Base-by-base conservation (phyloP, 2,888 invertebrate genomes). In the Ischnus inquisitorius region DNA sequence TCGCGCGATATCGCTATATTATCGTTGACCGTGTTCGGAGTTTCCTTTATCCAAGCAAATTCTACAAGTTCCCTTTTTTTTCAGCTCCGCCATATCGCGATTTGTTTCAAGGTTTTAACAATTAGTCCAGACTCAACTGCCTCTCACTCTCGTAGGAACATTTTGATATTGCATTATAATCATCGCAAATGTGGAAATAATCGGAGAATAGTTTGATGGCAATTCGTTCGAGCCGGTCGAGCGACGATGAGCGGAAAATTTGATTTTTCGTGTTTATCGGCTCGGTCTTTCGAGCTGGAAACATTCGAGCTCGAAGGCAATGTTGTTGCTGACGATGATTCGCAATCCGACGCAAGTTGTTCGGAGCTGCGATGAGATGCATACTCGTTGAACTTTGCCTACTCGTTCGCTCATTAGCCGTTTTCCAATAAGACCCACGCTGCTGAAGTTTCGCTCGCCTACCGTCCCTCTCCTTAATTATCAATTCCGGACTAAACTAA, bases 1-100 rank as follows among this genome's bases (percentile, higher is more conserved):
- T 80, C 71, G 43, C 22, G 8, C 41, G 68, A 16, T 78, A 51
- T 71, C 51, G 25, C 48, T 67, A 51, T 64, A 62, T 72, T 69
- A 72, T 68, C 67, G 77, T 83, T 83, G 79, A 83, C 83, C 80
- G 77, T 83, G 72, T 80, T 83, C 72, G 41, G 48, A 60, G 67
- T 77, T 80, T 83, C 46, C 80, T 60, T 68, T 80, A 77, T 77
- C 72, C 72, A 54, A 28, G 62, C 22, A 67, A 83, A 83, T 83
- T 83, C 83, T 77, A 80, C 80, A 43, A 62, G 39, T 80, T 71
- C 0, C 19, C 0, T 34, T 10, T 65, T 41, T 14, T 14, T 8
- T 39, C 25, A 22, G 22, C 19, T 46, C 41, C 67, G 60, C 60
- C 71, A 51, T 76, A 14, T 57, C 43, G 60, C 48, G 67, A 80